Conservation (phyloP, 92 coral and sea anemone species). For the Nematostella vectensis region DNA sequence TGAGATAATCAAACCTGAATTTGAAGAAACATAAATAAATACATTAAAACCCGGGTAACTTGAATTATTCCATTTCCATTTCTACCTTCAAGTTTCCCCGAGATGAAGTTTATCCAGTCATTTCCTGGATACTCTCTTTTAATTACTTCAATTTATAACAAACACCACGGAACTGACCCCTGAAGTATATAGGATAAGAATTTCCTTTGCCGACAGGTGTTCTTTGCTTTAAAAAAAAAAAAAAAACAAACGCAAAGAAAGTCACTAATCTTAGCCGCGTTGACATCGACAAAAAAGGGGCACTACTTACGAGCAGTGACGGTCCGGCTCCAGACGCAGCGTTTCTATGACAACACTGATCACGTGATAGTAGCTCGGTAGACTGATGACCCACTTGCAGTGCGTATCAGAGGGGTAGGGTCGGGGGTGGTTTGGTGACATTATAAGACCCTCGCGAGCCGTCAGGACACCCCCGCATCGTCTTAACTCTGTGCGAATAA, state of each 20-base stretch:
- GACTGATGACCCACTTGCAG: constrained; percentile 24
- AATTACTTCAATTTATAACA: no score
- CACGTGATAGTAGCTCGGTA: constrained; percentile 21
- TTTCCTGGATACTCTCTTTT: no score
- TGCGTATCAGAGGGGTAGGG: constrained; percentile 15
- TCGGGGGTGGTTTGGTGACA: constrained; percentile 20
- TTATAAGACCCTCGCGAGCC: constrained; percentile 8
- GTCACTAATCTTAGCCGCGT: no score
- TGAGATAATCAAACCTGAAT: constrained; percentile 25
- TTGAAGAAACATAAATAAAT: not conserved
- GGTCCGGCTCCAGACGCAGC: constrained; percentile 21
- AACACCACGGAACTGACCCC: no score
- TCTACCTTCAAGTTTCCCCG: not conserved
- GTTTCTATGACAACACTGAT: constrained; percentile 18
- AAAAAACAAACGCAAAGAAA: no score
- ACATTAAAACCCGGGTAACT: not conserved
- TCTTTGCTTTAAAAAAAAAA: no score
- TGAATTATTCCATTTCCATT: not conserved
- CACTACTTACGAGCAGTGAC: constrained; percentile 29
- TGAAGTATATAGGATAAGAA: no score
- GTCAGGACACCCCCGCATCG: constrained; percentile 23
- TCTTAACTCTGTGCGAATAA: no score
- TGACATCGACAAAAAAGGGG: no score
- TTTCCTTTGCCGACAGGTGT: no score
- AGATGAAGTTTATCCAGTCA: no score